Evolutionary conservation across 1,140 invertebrate genomes (phyloP).

Genomic region (Hylaeus volcanicus): DNA sequence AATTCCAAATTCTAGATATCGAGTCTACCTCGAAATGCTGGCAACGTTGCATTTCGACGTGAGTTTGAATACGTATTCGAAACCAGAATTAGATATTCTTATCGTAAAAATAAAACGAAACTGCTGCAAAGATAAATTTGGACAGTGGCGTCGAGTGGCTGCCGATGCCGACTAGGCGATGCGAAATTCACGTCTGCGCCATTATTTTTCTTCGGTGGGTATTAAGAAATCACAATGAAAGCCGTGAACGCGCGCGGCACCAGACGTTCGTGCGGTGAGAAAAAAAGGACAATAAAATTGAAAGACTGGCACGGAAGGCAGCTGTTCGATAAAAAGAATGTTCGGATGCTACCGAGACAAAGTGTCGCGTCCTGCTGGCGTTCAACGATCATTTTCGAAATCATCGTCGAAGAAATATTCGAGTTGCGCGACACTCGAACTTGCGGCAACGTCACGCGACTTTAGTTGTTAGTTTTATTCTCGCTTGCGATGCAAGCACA

Average conservation of each 20-base stretch:
- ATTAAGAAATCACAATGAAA: conserved; percentile 37
- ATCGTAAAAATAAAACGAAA: no score
- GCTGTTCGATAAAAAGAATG: conserved; percentile 37
- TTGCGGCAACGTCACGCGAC: no score
- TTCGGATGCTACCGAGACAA: background rate
- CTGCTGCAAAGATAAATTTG: no score
- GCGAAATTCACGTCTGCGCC: background rate
- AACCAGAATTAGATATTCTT: no score
- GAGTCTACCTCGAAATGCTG: background rate
- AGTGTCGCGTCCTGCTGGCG: background rate
- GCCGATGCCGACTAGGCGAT: background rate
- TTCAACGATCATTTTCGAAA: background rate
- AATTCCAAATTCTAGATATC: background rate
- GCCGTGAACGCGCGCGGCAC: background rate
- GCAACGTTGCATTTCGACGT: no score
- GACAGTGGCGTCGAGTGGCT: background rate
- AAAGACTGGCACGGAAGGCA: conserved; percentile 18
- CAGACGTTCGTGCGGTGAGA: conserved; percentile 12
- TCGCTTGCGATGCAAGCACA: background rate
- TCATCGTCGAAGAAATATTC: background rate
- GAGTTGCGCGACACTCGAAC: background rate
- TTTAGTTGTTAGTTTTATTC: background rate
- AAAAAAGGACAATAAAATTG: conserved; percentile 15
- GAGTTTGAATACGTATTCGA: no score
- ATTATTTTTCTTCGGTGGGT: background rate